Conservation (phyloP, 2,113 vertebrate species). For the Eira barbara region DNA sequence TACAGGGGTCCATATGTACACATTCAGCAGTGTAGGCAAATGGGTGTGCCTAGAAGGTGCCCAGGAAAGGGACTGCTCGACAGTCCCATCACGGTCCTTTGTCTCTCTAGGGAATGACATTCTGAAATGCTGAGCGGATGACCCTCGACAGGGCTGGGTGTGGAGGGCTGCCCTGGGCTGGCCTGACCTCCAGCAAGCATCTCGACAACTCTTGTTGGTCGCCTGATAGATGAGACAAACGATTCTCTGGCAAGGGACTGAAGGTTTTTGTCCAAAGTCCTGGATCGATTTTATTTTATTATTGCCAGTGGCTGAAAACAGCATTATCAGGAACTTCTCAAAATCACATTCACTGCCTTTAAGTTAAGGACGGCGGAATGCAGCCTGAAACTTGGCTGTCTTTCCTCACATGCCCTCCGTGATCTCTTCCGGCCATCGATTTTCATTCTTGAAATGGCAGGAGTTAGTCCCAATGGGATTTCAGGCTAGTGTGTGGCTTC, state of each 20-base stretch:
- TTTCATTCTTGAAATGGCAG: neutral
- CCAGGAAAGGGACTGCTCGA: neutral
- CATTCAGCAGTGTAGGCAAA: neutral
- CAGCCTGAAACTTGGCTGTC: neutral
- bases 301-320: neutral
- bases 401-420: neutral
- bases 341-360: neutral
- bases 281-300: neutral
- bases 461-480: neutral
- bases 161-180: neutral
- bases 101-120: neutral
- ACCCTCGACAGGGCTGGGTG: neutral
- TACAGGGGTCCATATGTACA: neutral
- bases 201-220: neutral
- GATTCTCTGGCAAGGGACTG: neutral
- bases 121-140: neutral
- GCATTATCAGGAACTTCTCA: neutral
- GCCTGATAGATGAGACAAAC: neutral
- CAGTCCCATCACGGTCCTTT: neutral
- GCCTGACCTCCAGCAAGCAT: neutral
- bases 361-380: neutral
- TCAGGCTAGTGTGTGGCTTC: neutral
- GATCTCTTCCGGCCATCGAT: neutral
- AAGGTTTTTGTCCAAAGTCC: constrained; percentile 11
- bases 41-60: neutral